Evolutionary conservation across 2,113 vertebrate genomes (phyloP), one percentile per base, ranked within the genome.

Genomic region (Elgaria multicarinata): DNA sequence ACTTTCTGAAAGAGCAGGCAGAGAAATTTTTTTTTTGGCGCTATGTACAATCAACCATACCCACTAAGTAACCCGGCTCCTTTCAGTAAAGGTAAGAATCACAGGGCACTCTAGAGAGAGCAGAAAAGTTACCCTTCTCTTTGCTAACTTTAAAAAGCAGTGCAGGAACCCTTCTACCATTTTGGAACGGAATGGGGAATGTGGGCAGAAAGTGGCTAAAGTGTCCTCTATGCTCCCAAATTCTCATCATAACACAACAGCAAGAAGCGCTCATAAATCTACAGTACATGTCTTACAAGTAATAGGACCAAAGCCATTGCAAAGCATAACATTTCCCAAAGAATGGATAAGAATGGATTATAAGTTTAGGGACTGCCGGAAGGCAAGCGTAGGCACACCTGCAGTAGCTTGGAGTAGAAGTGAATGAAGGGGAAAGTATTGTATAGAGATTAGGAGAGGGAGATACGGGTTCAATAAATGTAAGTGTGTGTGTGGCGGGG

Each of bases 1-100:
- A 14, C 92, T 94, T 64, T 95, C 97, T 98, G 53, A 2, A 80
- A 76, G 69, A 18, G 66, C 0, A 26, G 42, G 85, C 86, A 92
- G 88, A 79, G 71, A 90, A 90, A 83, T 9, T 9, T 62, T 26
- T 64, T 66, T 18, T n/a, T n/a, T n/a, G n/a, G 26, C 44, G 24
- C 36, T 16, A 24, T 7, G 36, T 44, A 18, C 53, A 36, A 26
- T 42, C 53, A 33, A 69, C 3, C 39, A 31, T 14, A 28, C 31
- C 26, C 14, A 9, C 42, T 55, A 50, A 50, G 31, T 28, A 55
- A n/a, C 10, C 20, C 0, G 5, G 4, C 6, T 24, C 10, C 3
- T 3, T 2, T 46, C 53, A 12, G 13, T 9, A 8, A 44, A 88
- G 31, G 12, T 18, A 14, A 3, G 3, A 50, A 71, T 14, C 26